Percentiles rank a stretch among this genome's conserved stretches.
phyloP scores from a whole-genome alignment of 1,140 invertebrate species.

The Drosophila elegans region DNA sequence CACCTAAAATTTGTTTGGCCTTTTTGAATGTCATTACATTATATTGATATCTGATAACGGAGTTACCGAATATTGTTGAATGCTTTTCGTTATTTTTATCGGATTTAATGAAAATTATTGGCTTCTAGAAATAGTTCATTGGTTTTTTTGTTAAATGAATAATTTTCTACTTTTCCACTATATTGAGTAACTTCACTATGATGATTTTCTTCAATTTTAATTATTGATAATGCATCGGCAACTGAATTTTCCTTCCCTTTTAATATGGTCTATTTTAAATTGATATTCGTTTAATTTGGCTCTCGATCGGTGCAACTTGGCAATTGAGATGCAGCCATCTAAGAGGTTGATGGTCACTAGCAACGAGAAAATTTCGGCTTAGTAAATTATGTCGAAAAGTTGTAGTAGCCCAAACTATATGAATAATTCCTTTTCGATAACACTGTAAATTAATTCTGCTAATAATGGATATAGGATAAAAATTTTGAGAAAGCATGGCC shows the following conservation, averaged over 20 bases:
- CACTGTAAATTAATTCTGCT: conserved; percentile 7
- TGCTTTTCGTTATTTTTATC: no score
- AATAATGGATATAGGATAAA: conserved; percentile 1
- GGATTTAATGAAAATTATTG: no score
- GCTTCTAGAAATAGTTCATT: no score
- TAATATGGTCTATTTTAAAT: not conserved
- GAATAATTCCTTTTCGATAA: conserved; percentile 7
- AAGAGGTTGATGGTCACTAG: conserved; percentile 5
- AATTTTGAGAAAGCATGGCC: not conserved
- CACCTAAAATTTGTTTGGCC: no score
- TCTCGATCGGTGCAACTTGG: conserved; percentile 3
- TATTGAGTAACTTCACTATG: no score
- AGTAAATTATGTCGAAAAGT: conserved; percentile 2
- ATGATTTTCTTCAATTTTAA: no score
- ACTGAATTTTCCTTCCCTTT: not conserved
- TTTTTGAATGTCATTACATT: no score
- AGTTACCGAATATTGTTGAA: no score
- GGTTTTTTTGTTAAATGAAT: no score
- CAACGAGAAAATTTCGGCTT: not conserved
- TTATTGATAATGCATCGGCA: not conserved
- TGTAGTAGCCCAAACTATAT: conserved; percentile 7
- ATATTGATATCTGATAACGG: no score
- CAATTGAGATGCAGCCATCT: conserved; percentile 1
- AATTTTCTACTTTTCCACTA: no score
- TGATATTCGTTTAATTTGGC: not conserved